Percentiles rank a stretch among this genome's conserved stretches.
These are phyloP conservation scores for Pemphigus obesinymphae DNA, from an alignment of 1,140 invertebrate genomes.

Conservation along the genomic window DNA sequence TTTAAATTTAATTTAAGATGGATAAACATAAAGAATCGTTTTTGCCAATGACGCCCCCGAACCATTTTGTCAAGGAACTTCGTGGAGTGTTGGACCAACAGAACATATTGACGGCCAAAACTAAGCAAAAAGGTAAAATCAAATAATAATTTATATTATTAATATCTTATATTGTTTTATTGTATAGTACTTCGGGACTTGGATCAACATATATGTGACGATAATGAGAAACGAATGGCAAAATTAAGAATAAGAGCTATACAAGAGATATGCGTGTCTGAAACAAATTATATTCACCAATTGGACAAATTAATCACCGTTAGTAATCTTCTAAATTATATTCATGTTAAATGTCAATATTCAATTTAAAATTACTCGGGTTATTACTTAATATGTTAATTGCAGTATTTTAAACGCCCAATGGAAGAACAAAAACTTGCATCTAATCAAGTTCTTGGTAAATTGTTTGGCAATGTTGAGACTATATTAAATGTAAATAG, in stretches of 20 bases:
- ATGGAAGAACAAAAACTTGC: slow-evolving; percentile 59
- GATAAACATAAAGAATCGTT: not conserved
- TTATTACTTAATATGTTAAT: slow-evolving; percentile 30
- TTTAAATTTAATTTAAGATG: not conserved
- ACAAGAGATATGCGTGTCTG: slow-evolving; percentile 67
- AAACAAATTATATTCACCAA: slow-evolving; percentile 65
- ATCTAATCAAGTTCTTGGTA: slow-evolving; percentile 55
- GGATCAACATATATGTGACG: slow-evolving; percentile 53
- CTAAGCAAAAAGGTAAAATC: slow-evolving; percentile 56
- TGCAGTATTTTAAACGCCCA: slow-evolving; percentile 64
- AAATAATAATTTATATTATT: not conserved
- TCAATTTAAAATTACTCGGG: no score
- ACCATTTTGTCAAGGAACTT: slow-evolving; percentile 58
- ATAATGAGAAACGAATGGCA: slow-evolving; percentile 52
- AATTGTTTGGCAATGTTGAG: slow-evolving; percentile 66
- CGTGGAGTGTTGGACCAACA: slow-evolving; percentile 58
- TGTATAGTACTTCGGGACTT: slow-evolving; percentile 53
- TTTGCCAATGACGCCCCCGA: slow-evolving; percentile 33
- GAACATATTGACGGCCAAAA: slow-evolving; percentile 60
- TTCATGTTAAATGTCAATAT: no score
- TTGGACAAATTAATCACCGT: slow-evolving; percentile 64
- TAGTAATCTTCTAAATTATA: slow-evolving; percentile 34
- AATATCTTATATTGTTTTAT: slow-evolving; percentile 36
- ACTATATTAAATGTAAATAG: slow-evolving; percentile 68
- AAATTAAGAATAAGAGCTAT: slow-evolving; percentile 56